Evolutionary conservation across 2,888 invertebrate genomes (phyloP), one percentile per base, ranked within the genome.

Genomic region (Coelinius sp.): DNA sequence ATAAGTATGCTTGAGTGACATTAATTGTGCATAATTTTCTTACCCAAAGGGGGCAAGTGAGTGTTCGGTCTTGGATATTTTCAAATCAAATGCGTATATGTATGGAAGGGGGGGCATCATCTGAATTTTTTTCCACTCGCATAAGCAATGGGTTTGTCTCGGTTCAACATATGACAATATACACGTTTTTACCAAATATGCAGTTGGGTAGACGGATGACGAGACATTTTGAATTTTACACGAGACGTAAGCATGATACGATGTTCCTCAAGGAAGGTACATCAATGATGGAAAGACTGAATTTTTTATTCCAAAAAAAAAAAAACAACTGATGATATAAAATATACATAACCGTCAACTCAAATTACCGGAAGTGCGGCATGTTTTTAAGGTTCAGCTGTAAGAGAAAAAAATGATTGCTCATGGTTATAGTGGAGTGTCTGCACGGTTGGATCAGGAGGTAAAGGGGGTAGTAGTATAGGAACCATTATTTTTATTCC

Each of bases 11-110:
- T 82, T 83, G 85, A 84, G 81, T 84, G 85, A 85, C 85, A 83
- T 85, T 85, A 85, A 85, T 85, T 84, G 85, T 82, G 84, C 84
- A 85, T 85, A 84, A 85, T 83, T 81, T 76, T 76, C 74, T 73
- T 71, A 59, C 52, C 64, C 53, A 41, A 27, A 49, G 17, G 22
- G 35, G 46, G 20, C 46, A 35, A 27, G 35, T 59, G 31, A 20
- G 20, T 59, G 31, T 59, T 59, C 59, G 14, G 8, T 17, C n/a
- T n/a, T 56, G 20, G 31, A 8, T 56, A 59, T 35, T 56, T 56
- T 35, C 25, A 63, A 41, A n/a, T 59, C 59, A 63, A 70, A 59
- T 62, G 59, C 31, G 64, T 66, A 44, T 52, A 44, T 31, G 56
- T 56, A n/a, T n/a, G n/a, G n/a, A n/a, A n/a, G n/a, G n/a, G 68